Evolutionary conservation across 2,888 invertebrate genomes (phyloP).

Genomic region (Hirtodrosophila histrioides): DNA sequence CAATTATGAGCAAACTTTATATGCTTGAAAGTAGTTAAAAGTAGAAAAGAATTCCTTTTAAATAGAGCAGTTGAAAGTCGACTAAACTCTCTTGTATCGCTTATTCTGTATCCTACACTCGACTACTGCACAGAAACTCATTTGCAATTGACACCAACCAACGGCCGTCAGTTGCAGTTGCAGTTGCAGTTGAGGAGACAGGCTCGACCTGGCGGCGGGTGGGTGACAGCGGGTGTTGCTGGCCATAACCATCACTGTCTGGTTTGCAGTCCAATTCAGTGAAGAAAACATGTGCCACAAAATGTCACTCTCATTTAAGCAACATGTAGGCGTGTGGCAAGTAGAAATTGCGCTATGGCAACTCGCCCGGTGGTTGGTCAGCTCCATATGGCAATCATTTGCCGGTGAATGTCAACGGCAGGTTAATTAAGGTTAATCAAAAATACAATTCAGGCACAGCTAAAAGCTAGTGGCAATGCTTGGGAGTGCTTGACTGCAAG

Average conservation of each 20-base stretch:
- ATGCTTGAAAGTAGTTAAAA: background rate
- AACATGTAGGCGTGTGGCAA: conserved; percentile 29
- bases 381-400: conserved; percentile 55
- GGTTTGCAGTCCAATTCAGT: conserved; percentile 24
- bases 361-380: conserved; percentile 22
- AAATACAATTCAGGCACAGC: conserved; percentile 49
- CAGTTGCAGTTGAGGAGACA: conserved; percentile 20
- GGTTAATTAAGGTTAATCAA: conserved; percentile 78
- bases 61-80: conserved; percentile 25
- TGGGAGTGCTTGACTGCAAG: no score
- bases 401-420: conserved; percentile 68
- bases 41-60: no score
- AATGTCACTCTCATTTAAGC: conserved; percentile 73
- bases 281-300: conserved; percentile 71
- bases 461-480: background rate
- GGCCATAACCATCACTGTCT: conserved; percentile 40
- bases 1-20: no score
- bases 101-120: conserved; percentile 20
- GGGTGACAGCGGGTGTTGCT: conserved; percentile 6
- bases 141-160: conserved; percentile 70
- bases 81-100: background rate
- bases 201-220: background rate
- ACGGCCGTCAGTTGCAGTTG: conserved; percentile 33
- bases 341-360: background rate
- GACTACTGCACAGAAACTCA: conserved; percentile 60